These are phyloP conservation scores for Drosophila kepulauana DNA, from an alignment of 1,140 invertebrate genomes.

Conservation along the genomic window DNA sequence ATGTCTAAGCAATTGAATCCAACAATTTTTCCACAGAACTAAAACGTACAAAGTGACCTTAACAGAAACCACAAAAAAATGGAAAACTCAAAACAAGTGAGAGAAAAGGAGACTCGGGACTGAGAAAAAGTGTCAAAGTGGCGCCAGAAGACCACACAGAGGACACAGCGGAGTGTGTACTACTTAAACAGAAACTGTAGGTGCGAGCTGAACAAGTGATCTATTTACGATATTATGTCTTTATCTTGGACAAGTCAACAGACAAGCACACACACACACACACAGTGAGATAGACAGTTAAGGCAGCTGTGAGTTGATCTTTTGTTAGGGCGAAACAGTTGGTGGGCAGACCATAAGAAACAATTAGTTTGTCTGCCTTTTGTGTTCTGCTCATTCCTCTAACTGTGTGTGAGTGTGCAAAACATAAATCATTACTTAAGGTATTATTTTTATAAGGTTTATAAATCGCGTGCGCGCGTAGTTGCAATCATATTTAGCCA, in stretches of 20 bases:
- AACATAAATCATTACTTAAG: slow-evolving; percentile 72
- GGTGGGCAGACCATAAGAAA: slow-evolving; percentile 55
- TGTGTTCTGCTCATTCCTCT: slow-evolving; percentile 3
- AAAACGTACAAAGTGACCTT: slow-evolving; percentile 18
- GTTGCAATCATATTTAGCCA: slow-evolving; percentile 77
- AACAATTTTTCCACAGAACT: slow-evolving; percentile 34
- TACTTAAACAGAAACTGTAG: slow-evolving; percentile 48
- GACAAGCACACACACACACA: neutral
- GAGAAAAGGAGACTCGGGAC: neutral
- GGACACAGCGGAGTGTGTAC: neutral
- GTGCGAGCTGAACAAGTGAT: slow-evolving; percentile 77
- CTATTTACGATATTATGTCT: slow-evolving; percentile 82
- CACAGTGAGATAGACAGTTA: neutral
- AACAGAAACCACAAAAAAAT: slow-evolving; percentile 41
- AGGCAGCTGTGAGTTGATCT: slow-evolving; percentile 61
- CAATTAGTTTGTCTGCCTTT: slow-evolving; percentile 41
- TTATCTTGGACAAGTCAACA: slow-evolving; percentile 68
- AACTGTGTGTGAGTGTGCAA: slow-evolving; percentile 8
- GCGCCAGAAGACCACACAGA: slow-evolving; percentile 75
- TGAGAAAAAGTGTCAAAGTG: slow-evolving; percentile 61
- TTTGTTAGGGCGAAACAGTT: slow-evolving; percentile 71
- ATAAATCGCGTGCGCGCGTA: slow-evolving; percentile 53
- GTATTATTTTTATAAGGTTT: slow-evolving; percentile 24
- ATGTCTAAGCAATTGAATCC: slow-evolving; percentile 27
- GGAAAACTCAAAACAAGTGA: slow-evolving; percentile 36